A percentile compares a stretch with the other conserved stretches of the same genome.
These are phyloP conservation scores for Schrankia costaestrigalis DNA, from an alignment of 2,888 invertebrate genomes.

Conservation along the genomic window DNA sequence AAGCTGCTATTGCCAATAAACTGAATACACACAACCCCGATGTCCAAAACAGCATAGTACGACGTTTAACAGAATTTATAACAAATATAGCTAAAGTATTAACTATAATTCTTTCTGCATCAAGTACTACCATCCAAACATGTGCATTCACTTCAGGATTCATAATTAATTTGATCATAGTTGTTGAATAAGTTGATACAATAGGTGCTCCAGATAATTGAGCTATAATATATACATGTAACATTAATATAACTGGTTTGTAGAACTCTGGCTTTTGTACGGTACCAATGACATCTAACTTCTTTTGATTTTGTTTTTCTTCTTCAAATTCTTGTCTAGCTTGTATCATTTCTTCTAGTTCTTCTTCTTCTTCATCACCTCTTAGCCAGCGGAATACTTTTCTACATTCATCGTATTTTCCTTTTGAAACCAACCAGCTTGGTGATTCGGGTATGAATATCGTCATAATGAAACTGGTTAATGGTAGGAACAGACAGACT, in stretches of 20 bases:
- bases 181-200: constrained; percentile 83
- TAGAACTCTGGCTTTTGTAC: constrained; percentile 68
- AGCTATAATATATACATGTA: constrained; percentile 80
- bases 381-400: constrained; percentile 76
- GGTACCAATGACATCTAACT: constrained; percentile 27
- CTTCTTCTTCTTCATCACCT: constrained; percentile 64
- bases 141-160: constrained; percentile 80
- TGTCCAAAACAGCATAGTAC: constrained; percentile 81
- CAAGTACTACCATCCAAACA: constrained; percentile 83
- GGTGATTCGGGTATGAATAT: constrained; percentile 81
- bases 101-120: constrained; percentile 79
- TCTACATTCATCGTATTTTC: constrained; percentile 71
- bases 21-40: constrained; percentile 77
- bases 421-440: constrained; percentile 79
- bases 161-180: constrained; percentile 78
- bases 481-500: constrained; percentile 64
- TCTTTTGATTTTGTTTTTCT: constrained; percentile 22
- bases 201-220: constrained; percentile 85
- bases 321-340: constrained; percentile 42
- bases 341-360: constrained; percentile 54
- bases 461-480: constrained; percentile 61
- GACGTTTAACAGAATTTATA: constrained; percentile 79
- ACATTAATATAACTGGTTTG: constrained; percentile 79
- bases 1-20: constrained; percentile 73
- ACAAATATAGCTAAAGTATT: constrained; percentile 81